These are phyloP conservation scores for Drosophila lini DNA, from an alignment of 1,140 invertebrate genomes.

Conservation along the genomic window DNA sequence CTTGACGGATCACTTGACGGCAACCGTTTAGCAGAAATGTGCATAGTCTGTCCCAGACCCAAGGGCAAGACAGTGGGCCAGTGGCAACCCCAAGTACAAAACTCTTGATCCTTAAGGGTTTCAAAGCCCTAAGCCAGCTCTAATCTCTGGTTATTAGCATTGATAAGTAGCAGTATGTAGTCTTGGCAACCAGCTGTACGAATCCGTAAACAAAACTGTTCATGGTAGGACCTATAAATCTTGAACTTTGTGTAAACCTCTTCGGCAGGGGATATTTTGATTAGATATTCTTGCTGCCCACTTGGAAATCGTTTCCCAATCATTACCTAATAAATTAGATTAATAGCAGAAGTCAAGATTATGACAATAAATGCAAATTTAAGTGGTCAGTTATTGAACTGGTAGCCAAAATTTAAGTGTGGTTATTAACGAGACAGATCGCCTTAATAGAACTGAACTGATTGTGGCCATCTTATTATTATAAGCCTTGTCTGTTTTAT, in stretches of 20 bases:
- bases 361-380: slow-evolving; percentile 39
- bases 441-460: background rate
- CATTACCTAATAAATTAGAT: slow-evolving; percentile 51
- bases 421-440: background rate
- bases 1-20: slow-evolving; percentile 20
- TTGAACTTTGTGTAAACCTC: slow-evolving; percentile 28
- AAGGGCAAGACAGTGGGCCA: slow-evolving; percentile 14
- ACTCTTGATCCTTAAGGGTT: slow-evolving; percentile 25
- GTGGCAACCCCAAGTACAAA: slow-evolving; percentile 16
- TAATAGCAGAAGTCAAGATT: slow-evolving; percentile 26
- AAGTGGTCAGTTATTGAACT: slow-evolving; percentile 17
- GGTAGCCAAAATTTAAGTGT: background rate
- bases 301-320: slow-evolving; percentile 30
- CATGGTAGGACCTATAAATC: slow-evolving; percentile 41
- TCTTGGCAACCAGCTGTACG: slow-evolving; percentile 12
- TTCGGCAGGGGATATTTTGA: slow-evolving; percentile 33
- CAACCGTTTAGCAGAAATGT: slow-evolving; percentile 14
- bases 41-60: slow-evolving; percentile 17
- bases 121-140: slow-evolving; percentile 11
- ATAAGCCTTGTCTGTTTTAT: too few species aligned
- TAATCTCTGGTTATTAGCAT: slow-evolving; percentile 36
- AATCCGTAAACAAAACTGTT: slow-evolving; percentile 43
- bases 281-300: slow-evolving; percentile 51
- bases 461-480: too few species aligned
- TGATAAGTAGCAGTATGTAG: slow-evolving; percentile 5